Percentiles rank a stretch among this genome's conserved stretches.
Evolutionary conservation across 1,140 invertebrate species (phyloP).

Genomic region (Pseudachorutes palmiensis): DNA sequence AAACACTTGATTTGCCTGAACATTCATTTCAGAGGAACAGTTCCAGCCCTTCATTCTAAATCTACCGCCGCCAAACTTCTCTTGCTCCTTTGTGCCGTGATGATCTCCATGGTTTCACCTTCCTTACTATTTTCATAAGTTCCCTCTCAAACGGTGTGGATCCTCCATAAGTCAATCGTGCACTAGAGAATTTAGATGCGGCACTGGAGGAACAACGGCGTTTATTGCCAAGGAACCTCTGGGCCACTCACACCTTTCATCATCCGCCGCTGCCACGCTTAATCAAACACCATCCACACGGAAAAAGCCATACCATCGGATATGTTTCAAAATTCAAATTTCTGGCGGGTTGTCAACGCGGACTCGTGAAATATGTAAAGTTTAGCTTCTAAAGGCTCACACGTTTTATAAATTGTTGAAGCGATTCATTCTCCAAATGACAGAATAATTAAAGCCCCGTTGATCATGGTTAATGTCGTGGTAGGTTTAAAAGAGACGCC

Average conservation of each 20-base stretch:
- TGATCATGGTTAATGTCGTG: background rate
- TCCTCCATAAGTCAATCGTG: background rate
- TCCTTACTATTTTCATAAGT: background rate
- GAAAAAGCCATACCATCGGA: background rate
- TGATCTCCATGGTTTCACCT: background rate
- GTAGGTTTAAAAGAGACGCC: too few species aligned
- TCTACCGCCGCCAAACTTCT: background rate
- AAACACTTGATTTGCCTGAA: constrained; percentile 11
- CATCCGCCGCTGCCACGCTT: background rate
- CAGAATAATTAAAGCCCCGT: background rate
- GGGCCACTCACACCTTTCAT: constrained; percentile 8
- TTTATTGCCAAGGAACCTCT: background rate
- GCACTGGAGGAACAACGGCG: too few species aligned
- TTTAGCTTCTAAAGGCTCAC: background rate
- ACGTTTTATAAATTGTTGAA: too few species aligned
- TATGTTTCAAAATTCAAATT: background rate
- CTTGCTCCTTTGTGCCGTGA: too few species aligned
- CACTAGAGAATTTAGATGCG: background rate
- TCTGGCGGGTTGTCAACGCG: background rate
- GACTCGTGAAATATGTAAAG: background rate
- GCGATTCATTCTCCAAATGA: background rate
- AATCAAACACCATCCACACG: background rate
- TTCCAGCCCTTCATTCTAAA: background rate
- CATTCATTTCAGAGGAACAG: constrained; percentile 1
- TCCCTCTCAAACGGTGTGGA: background rate